Evolutionary conservation across 2,113 vertebrate genomes (phyloP).

Genomic region (Condylura cristata): DNA sequence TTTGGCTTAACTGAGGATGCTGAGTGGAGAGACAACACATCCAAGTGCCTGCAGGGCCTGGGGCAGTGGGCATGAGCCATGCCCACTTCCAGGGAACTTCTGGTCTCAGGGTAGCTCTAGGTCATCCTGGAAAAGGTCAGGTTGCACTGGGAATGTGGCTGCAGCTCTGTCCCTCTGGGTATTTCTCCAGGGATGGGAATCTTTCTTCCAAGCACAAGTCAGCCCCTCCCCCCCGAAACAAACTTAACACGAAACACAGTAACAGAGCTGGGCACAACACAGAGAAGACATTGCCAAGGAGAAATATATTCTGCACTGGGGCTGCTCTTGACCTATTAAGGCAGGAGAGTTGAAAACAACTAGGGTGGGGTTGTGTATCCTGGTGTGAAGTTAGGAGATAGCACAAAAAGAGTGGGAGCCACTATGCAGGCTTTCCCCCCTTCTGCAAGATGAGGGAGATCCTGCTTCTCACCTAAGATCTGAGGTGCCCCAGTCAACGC

Average conservation of each 20-base stretch:
- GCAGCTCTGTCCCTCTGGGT: slow-evolving; percentile 40
- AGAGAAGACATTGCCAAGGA: neutral
- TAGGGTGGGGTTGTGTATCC: neutral
- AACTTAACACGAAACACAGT: slow-evolving; percentile 46
- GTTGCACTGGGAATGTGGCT: neutral
- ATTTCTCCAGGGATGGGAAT: slow-evolving; percentile 33
- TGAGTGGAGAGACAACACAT: neutral
- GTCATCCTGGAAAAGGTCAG: slow-evolving; percentile 66
- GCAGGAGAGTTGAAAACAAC: neutral
- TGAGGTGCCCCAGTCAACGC: neutral
- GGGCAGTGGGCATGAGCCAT: accelerated
- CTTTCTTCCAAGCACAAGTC: slow-evolving; percentile 14
- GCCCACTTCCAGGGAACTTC: neutral
- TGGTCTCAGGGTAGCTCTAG: neutral
- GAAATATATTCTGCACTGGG: neutral
- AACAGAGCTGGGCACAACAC: neutral
- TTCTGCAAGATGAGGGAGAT: neutral
- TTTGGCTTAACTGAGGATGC: neutral
- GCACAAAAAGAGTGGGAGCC: neutral
- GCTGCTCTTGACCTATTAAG: neutral
- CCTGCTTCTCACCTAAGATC: neutral
- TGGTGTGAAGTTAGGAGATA: neutral
- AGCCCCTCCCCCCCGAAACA: neutral
- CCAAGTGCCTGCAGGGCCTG: neutral
- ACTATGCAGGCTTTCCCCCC: neutral